Percentiles rank a stretch among this genome's conserved stretches.
phyloP scores from a whole-genome alignment of 1,140 invertebrate genomes.

The Platyura marginata region DNA sequence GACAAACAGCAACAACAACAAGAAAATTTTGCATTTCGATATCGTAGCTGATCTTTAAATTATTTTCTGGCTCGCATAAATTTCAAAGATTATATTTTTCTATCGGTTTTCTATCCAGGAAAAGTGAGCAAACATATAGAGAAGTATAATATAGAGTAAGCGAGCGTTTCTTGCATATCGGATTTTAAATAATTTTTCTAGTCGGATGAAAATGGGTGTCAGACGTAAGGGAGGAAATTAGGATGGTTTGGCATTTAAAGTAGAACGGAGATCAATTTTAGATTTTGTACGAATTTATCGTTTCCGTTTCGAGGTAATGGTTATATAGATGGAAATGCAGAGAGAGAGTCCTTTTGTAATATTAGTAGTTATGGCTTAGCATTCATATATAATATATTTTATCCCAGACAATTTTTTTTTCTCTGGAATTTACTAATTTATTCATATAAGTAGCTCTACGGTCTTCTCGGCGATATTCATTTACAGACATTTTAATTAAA shows the following conservation, averaged over 20 bases:
- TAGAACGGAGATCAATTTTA: conserved; percentile 3
- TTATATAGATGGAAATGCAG: background rate
- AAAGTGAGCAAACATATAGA: background rate
- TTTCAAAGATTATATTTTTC: conserved; percentile 3
- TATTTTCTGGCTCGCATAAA: conserved; percentile 3
- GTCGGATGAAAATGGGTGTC: background rate
- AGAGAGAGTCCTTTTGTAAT: too few species aligned
- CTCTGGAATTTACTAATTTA: too few species aligned
- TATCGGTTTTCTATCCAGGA: background rate
- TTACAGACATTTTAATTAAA: too few species aligned
- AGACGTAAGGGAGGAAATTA: conserved; percentile 2
- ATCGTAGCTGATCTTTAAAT: conserved; percentile 1
- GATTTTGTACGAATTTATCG: conserved; percentile 1
- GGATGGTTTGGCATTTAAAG: conserved; percentile 1
- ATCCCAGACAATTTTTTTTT: too few species aligned
- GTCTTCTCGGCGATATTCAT: too few species aligned
- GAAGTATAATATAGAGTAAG: background rate
- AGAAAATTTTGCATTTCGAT: background rate
- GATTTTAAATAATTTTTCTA: conserved; percentile 2
- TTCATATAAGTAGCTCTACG: too few species aligned
- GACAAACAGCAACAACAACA: too few species aligned
- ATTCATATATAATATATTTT: too few species aligned
- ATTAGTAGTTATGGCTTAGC: too few species aligned
- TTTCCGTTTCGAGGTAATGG: background rate
- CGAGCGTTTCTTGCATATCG: conserved; percentile 1